A percentile compares a stretch with the other conserved stretches of the same genome.
These are phyloP conservation scores for Temnothorax ravouxi DNA, from an alignment of 2,888 invertebrate species.

Conservation along the genomic window DNA sequence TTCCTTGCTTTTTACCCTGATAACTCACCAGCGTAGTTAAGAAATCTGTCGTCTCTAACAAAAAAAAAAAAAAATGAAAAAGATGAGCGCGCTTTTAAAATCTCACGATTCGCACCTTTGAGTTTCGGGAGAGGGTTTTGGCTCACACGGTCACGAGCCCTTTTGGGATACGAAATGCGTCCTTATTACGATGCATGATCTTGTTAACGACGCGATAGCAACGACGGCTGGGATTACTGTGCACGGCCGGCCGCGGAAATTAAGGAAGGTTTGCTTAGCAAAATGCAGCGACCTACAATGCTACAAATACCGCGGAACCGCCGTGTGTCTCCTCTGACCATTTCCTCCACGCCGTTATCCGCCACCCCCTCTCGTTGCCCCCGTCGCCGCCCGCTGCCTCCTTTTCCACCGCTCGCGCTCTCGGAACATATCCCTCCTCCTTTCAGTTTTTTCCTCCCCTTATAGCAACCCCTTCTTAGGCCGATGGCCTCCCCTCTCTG, in stretches of 20 bases:
- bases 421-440: conserved; percentile 66
- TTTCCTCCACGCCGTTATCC: conserved; percentile 56
- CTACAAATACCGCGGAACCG: conserved; percentile 81
- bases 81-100: conserved; percentile 17
- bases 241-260: conserved; percentile 74
- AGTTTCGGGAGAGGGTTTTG: not conserved
- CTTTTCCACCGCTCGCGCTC: conserved; percentile 68
- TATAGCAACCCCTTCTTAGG: conserved; percentile 74
- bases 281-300: conserved; percentile 85
- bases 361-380: conserved; percentile 61
- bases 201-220: conserved; percentile 35
- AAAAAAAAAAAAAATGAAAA: conserved; percentile 19
- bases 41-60: conserved; percentile 22
- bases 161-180: conserved; percentile 56
- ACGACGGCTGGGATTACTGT: conserved; percentile 14
- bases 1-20: not conserved
- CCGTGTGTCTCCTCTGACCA: conserved; percentile 71
- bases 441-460: conserved; percentile 71
- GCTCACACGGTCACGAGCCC: not conserved
- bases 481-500: conserved; percentile 66
- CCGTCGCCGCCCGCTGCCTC: conserved; percentile 55
- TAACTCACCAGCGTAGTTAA: not conserved
- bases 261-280: conserved; percentile 83
- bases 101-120: not conserved
- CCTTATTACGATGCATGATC: conserved; percentile 63